These are phyloP conservation scores for Varecia variegata DNA, from an alignment of 2,797 vertebrate genomes.

Conservation along the genomic window DNA sequence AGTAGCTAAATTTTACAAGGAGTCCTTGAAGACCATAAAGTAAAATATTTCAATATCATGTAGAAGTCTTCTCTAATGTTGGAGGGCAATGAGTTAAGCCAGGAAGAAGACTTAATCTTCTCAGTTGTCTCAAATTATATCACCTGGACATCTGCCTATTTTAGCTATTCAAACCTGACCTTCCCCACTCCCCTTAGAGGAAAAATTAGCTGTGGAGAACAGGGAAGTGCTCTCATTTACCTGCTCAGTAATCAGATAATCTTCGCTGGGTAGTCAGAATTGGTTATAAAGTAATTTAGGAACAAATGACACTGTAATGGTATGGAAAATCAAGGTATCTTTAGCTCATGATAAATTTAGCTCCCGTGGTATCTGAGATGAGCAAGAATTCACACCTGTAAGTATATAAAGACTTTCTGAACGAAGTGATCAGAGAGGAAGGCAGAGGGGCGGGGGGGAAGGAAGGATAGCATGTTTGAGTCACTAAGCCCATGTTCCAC, in stretches of 20 bases:
- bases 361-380: not conserved
- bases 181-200: not conserved
- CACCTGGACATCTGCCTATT: not conserved
- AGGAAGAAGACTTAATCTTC: not conserved
- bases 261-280: constrained; percentile 53
- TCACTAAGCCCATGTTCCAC: not conserved
- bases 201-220: constrained; percentile 26
- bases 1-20: not conserved
- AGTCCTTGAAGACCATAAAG: not conserved
- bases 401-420: not conserved
- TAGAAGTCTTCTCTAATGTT: not conserved
- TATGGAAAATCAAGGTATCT: constrained; percentile 21
- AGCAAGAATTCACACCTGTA: not conserved
- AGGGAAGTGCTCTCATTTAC: constrained; percentile 8
- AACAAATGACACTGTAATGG: constrained; percentile 12
- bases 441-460: not conserved
- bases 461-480: not conserved
- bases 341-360: constrained; percentile 51
- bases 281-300: constrained; percentile 50
- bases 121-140: not conserved
- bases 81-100: not conserved
- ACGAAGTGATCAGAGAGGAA: not conserved
- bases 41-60: not conserved
- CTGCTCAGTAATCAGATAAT: constrained; percentile 52
- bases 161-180: not conserved